Evolutionary conservation across 2,888 invertebrate genomes (phyloP).

Genomic region (Melanostoma scalare): DNA sequence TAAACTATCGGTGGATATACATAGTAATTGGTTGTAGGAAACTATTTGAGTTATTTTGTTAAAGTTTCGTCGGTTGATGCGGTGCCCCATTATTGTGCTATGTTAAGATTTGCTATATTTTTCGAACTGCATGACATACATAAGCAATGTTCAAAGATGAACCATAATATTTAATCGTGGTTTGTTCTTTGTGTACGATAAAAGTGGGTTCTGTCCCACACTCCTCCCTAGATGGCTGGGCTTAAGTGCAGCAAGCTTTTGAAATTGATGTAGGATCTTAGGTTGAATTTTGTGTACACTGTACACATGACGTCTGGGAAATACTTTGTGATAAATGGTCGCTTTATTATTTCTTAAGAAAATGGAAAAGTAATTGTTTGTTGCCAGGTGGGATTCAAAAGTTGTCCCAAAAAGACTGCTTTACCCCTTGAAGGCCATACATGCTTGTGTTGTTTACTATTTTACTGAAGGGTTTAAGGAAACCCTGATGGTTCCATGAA

Average conservation of each 20-base stretch:
- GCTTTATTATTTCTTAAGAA: slow-evolving; percentile 12
- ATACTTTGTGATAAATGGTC: slow-evolving; percentile 35
- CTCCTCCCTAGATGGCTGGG: slow-evolving; percentile 19
- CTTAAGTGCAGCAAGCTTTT: slow-evolving; percentile 22
- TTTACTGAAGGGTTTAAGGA: too few species aligned
- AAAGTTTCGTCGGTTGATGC: slow-evolving; percentile 25
- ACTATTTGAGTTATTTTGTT: slow-evolving; percentile 60
- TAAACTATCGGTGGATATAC: slow-evolving; percentile 16
- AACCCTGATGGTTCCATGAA: too few species aligned
- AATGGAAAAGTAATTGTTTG: slow-evolving; percentile 6
- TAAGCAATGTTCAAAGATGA: slow-evolving; percentile 23
- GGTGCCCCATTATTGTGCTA: slow-evolving; percentile 13
- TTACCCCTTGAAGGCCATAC: too few species aligned
- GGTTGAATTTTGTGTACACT: slow-evolving; percentile 15
- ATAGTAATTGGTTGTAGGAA: slow-evolving; percentile 52
- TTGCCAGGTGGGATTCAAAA: slow-evolving; percentile 2
- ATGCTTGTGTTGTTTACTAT: too few species aligned
- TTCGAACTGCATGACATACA: slow-evolving; percentile 17
- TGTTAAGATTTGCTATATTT: slow-evolving; percentile 37
- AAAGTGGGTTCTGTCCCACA: slow-evolving; percentile 2
- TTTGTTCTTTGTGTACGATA: slow-evolving; percentile 1
- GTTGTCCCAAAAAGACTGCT: not conserved
- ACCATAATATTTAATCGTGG: slow-evolving; percentile 27
- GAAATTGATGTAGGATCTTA: slow-evolving; percentile 33
- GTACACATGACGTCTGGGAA: slow-evolving; percentile 22